A percentile compares a stretch with the other conserved stretches of the same genome.
Conservation (phyloP, 2,113 vertebrate species). For the Erythrocercus mccallii region DNA sequence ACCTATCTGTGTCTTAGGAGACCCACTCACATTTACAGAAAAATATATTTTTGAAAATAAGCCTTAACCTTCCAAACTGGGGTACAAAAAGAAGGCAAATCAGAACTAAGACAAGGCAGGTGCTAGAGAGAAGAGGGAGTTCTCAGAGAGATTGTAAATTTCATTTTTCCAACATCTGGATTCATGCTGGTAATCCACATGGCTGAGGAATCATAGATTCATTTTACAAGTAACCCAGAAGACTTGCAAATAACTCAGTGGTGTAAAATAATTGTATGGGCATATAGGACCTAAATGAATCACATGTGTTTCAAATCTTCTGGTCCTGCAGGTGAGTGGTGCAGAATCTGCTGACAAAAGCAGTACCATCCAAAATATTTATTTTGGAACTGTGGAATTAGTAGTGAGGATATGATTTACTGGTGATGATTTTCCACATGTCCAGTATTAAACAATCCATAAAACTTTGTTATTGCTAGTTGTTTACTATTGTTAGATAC, state of each 20-base stretch:
- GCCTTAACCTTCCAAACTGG: not conserved
- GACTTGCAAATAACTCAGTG: not conserved
- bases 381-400: not conserved
- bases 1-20: not conserved
- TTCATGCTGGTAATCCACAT: not conserved
- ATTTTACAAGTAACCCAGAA: not conserved
- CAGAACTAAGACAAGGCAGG: not conserved
- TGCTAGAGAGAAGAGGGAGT: not conserved
- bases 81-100: not conserved
- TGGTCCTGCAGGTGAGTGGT: not conserved
- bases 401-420: not conserved
- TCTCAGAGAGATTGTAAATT: not conserved
- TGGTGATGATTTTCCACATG: not conserved
- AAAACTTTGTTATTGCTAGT: not conserved
- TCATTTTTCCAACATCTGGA: not conserved
- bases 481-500: too few species aligned
- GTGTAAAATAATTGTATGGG: not conserved
- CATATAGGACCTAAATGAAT: not conserved
- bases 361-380: not conserved
- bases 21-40: not conserved
- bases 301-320: not conserved
- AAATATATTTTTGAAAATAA: not conserved
- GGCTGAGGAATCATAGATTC: not conserved
- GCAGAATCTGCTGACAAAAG: not conserved
- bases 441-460: not conserved